Conservation (phyloP, 92 coral and sea anemone genomes). For the Micromussa lordhowensis region DNA sequence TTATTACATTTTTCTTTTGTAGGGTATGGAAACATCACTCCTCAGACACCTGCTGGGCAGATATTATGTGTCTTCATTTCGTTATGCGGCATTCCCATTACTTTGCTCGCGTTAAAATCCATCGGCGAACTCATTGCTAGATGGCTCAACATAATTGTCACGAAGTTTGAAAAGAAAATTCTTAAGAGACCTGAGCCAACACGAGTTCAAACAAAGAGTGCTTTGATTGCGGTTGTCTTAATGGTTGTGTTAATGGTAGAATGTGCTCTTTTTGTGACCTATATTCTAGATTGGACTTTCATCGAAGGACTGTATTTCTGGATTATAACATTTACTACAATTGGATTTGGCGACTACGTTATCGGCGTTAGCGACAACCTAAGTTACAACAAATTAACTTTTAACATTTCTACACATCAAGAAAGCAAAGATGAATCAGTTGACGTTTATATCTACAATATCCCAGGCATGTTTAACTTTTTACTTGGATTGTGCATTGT, state of each 20-base stretch:
- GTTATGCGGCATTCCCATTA: conserved; percentile 41
- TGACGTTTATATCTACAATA: background rate
- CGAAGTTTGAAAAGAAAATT: conserved; percentile 11
- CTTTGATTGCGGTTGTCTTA: background rate
- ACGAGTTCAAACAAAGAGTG: conserved; percentile 8
- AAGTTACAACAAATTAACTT: background rate
- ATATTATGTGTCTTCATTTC: conserved; percentile 36
- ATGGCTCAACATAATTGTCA: background rate
- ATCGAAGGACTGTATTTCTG: conserved; percentile 51
- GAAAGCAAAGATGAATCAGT: background rate
- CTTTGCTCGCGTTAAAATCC: conserved; percentile 41
- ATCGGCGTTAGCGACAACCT: background rate
- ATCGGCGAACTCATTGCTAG: conserved; percentile 35
- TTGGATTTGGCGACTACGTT: conserved; percentile 43
- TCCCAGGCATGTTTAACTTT: background rate
- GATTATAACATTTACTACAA: conserved; percentile 48
- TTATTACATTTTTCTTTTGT: background rate
- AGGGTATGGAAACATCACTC: conserved; percentile 64
- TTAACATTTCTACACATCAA: background rate
- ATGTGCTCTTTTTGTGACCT: background rate
- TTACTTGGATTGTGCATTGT: background rate
- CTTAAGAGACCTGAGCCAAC: conserved; percentile 13
- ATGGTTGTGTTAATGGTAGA: conserved; percentile 8
- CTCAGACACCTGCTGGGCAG: conserved; percentile 56
- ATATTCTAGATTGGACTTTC: background rate